Evolutionary conservation across 2,797 vertebrate species (phyloP), one percentile per base, ranked within the genome.

Genomic region (Corythornis leucogaster): DNA sequence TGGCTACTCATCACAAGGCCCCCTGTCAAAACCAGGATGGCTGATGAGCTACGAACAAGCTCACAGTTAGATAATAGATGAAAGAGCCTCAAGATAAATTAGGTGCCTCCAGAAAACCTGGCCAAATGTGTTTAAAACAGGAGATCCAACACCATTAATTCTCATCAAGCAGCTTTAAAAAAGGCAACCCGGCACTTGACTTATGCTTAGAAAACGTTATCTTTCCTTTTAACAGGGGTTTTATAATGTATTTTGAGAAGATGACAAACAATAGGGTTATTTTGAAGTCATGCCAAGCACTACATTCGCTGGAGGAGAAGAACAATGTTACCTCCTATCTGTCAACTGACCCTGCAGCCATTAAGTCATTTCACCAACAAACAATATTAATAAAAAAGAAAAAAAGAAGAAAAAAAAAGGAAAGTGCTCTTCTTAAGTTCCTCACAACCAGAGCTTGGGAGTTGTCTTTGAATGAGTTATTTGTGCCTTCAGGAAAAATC

Each of bases 1-100:
- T 94, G 97, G 95, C 97, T 96, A 54, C 96, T 97, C 94, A 67
- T 97, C 97, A 96, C 95, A 94, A 97, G 96, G 77, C 95, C 92
- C 92, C 96, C 85, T 97, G 97, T 97, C 96, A 97, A 93, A 97
- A 96, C 58, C 88, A 95, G 96, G 95, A 94, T 95, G 96, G 97
- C 96, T 95, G 96, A 97, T 97, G 97, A 97, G 93, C 96, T 96
- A 96, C 76, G 95, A 97, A 96, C 97, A 97, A 61, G 92, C 96
- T 95, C 94, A 93, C 91, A 95, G 97, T 94, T 80, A 97, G 97
- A 97, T 97, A 98, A 97, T 97, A 97, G 97, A 98, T 97, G 97
- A 97, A 97, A 98, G 97, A 93, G 89, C 79, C 90, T 94, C 86
- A 96, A 98, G 98, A 98, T 96, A 95, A 97, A 98, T 95, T 96